Conservation (phyloP, 1,140 invertebrate species). For the Dysdera silvatica region DNA sequence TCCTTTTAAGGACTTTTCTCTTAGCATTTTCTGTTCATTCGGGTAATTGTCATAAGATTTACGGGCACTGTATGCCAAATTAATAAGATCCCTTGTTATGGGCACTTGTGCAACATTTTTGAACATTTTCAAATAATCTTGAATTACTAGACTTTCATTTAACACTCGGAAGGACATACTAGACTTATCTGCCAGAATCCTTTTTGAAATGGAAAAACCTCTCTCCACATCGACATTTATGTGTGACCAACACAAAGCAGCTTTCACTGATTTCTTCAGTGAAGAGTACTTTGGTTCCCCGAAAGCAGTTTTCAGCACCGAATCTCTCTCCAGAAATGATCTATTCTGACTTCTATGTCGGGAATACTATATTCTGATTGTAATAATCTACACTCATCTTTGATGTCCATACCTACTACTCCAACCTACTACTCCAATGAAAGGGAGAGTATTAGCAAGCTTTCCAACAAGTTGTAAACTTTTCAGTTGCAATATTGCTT, state of each 20-base stretch:
- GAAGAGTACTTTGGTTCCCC: slow-evolving; percentile 6
- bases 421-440: no score
- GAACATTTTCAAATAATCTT: not conserved
- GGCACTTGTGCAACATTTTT: not conserved
- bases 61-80: not conserved
- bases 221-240: slow-evolving; percentile 33
- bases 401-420: not conserved
- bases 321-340: slow-evolving; percentile 32
- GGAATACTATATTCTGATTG: not conserved
- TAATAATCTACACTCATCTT: not conserved
- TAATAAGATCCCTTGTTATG: not conserved
- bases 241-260: slow-evolving; percentile 26
- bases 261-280: slow-evolving; percentile 22
- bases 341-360: slow-evolving; percentile 21
- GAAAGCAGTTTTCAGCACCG: slow-evolving; percentile 6
- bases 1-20: not conserved
- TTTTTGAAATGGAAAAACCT: slow-evolving; percentile 28
- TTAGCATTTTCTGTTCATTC: not conserved
- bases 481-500: not conserved
- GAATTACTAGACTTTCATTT: not conserved
- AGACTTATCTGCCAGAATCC: slow-evolving; percentile 21
- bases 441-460: not conserved
- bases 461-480: not conserved
- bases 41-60: not conserved
- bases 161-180: not conserved